These are phyloP conservation scores for Malaclemys terrapin DNA, from an alignment of 2,113 vertebrate species.

Conservation along the genomic window DNA sequence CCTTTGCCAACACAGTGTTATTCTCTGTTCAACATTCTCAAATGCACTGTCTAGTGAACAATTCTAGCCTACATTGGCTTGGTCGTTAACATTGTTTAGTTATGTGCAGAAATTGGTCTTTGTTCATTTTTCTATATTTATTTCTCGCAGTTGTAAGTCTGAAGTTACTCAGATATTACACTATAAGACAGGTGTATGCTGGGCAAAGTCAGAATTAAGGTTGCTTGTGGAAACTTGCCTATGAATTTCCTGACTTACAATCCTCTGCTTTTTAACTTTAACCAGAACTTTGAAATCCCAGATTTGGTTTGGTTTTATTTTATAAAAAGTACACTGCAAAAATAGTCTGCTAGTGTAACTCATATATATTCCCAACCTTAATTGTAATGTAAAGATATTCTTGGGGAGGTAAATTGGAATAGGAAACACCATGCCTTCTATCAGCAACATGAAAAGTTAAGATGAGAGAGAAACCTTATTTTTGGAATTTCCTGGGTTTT, in stretches of 20 bases:
- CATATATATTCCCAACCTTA: background rate
- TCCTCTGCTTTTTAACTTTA: background rate
- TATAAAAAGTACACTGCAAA: background rate
- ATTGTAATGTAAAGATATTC: background rate
- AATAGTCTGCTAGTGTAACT: background rate
- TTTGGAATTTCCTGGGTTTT: background rate
- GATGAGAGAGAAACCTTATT: too few species aligned
- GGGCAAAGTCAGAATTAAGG: background rate
- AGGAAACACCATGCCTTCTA: background rate
- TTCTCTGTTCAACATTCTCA: background rate
- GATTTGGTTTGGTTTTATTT: background rate
- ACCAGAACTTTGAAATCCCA: background rate
- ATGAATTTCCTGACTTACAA: background rate
- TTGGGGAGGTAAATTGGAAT: background rate
- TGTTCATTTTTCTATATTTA: background rate
- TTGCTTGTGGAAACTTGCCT: background rate
- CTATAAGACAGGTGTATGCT: rapidly evolving
- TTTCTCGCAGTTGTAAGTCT: background rate
- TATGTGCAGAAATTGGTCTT: background rate
- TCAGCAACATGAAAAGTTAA: too few species aligned
- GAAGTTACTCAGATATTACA: background rate
- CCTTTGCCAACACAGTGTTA: background rate
- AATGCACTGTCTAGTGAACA: background rate
- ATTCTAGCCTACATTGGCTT: background rate
- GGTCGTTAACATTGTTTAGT: background rate